phyloP scores from a whole-genome alignment of 2,113 vertebrate genomes.

The Peromyscus leucopus region DNA sequence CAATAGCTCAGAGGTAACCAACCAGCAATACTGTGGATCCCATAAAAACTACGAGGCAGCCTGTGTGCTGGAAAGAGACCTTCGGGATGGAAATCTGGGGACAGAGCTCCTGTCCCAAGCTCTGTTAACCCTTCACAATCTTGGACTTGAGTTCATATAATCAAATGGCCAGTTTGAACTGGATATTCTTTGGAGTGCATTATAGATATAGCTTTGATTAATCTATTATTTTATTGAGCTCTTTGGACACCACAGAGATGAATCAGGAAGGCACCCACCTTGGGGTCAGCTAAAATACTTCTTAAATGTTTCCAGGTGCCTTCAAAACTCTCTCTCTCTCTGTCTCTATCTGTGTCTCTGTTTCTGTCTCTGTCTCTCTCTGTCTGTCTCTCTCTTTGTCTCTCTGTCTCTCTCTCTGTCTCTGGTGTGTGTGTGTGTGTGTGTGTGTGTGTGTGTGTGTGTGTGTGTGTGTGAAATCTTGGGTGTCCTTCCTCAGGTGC shows the following conservation, averaged over 20 bases:
- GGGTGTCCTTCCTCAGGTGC: background rate
- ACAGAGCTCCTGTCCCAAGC: background rate
- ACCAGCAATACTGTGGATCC: background rate
- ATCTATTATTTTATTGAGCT: background rate
- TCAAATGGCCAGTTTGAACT: background rate
- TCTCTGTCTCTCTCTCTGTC: too few species aligned
- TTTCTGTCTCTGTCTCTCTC: background rate
- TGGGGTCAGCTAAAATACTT: background rate
- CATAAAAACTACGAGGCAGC: background rate
- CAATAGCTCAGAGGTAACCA: slow-evolving; percentile 24
- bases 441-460: background rate
- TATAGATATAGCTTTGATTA: background rate
- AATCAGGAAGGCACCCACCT: background rate
- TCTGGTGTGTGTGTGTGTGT: background rate
- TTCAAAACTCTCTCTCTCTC: background rate
- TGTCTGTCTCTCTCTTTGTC: too few species aligned
- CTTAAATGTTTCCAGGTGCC: background rate
- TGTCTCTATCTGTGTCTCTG: background rate
- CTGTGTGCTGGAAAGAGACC: background rate
- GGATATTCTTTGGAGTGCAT: background rate
- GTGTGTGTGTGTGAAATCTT: background rate
- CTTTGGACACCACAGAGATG: background rate
- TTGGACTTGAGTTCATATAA: background rate
- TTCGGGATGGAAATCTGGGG: background rate
- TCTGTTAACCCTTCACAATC: background rate